Evolutionary conservation across 2,797 vertebrate genomes (phyloP).

Genomic region (Rhinatrema bivittatum): DNA sequence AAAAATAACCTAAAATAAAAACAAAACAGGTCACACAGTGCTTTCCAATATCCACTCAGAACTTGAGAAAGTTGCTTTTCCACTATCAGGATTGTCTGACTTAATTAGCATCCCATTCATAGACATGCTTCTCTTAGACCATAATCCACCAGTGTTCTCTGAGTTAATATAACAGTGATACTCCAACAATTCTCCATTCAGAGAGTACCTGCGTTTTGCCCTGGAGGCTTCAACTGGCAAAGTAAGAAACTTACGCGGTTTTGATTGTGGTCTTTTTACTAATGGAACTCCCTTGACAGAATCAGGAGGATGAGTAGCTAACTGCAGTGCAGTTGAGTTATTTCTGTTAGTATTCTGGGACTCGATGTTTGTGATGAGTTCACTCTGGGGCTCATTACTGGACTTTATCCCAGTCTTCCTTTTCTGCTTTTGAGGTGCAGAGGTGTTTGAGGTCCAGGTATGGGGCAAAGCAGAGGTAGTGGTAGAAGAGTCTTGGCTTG

Average conservation of each 20-base stretch:
- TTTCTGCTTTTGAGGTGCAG: conserved; percentile 73
- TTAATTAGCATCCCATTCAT: conserved; percentile 79
- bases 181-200: conserved; percentile 71
- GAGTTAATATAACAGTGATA: conserved; percentile 54
- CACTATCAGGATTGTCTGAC: conserved; percentile 55
- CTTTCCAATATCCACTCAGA: conserved; percentile 91
- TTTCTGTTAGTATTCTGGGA: conserved; percentile 92
- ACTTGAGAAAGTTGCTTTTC: conserved; percentile 68
- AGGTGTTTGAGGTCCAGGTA: conserved; percentile 74
- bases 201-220: conserved; percentile 76
- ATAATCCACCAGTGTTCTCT: conserved; percentile 47
- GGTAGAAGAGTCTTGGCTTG: conserved; percentile 73
- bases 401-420: conserved; percentile 73
- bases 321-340: conserved; percentile 84
- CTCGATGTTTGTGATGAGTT: conserved; percentile 61
- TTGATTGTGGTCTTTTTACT: conserved; percentile 74
- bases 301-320: conserved; percentile 43
- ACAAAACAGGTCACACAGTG: conserved; percentile 71
- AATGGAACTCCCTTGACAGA: conserved; percentile 62
- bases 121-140: conserved; percentile 82
- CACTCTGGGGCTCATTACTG: conserved; percentile 49
- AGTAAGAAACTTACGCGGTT: conserved; percentile 85
- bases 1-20: conserved; percentile 22
- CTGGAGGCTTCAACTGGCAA: conserved; percentile 67
- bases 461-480: conserved; percentile 75